Evolutionary conservation across 2,113 vertebrate species (phyloP).

Genomic region (Thunnus maccoyii): DNA sequence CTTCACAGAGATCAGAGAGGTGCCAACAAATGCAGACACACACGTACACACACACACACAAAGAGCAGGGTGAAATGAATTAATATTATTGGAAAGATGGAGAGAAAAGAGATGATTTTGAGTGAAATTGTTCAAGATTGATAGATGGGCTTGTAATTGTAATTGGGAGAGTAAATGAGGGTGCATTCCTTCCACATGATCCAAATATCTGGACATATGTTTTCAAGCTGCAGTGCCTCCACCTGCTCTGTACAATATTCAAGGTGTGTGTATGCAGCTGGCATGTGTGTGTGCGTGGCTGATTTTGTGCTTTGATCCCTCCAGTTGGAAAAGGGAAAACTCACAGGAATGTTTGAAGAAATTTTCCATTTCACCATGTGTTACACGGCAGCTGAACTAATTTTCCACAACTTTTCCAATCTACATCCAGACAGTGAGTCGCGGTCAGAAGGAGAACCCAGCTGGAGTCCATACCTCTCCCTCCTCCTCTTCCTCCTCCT

Average conservation of each 20-base stretch:
- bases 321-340: neutral
- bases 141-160: neutral
- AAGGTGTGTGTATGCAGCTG: neutral
- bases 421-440: constrained; percentile 30
- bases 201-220: neutral
- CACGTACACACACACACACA: constrained; percentile 5
- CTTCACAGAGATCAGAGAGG: constrained; percentile 84
- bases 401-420: neutral
- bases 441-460: constrained; percentile 43
- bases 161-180: neutral
- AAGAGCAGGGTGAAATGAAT: neutral
- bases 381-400: neutral
- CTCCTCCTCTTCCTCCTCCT: constrained; percentile 27
- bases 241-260: neutral
- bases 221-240: neutral
- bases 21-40: constrained; percentile 24
- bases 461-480: neutral
- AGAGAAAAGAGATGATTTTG: neutral
- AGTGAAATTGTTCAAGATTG: neutral
- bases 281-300: neutral
- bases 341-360: neutral
- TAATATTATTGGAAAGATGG: neutral
- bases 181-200: neutral
- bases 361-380: neutral
- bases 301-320: neutral